Evolutionary conservation across 1,140 invertebrate genomes (phyloP), one percentile per base, ranked within the genome.

Genomic region (Harpegnathos saltator): DNA sequence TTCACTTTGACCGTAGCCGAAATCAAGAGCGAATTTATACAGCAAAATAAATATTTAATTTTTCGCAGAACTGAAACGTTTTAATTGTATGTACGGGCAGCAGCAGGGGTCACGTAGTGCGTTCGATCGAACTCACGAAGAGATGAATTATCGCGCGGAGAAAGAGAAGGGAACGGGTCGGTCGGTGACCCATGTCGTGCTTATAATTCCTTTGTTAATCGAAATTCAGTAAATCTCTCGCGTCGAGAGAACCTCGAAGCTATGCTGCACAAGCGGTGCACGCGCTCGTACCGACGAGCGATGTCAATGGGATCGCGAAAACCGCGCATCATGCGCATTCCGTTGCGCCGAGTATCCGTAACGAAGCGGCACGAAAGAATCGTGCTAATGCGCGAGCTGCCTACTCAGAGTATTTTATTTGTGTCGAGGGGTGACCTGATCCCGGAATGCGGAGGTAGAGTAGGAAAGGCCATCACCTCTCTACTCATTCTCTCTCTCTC

Each of bases 1-100:
- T 44, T 80, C 65, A 9, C 29, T 44, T 19, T 1, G 38, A 14
- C 54, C 29, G 62, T 12, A 19, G 38, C 7, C 14, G 52, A 29
- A 44, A 58, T 58, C 52, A 78, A 71, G 52, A 71, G 14, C 50
- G 52, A 78, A 9, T 80, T 80, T 71, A 80, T 78, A 48, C 33
- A 58, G 52, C 52, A 48, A 44, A 19, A 22, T 71, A 80, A 80
- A 80, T 71, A 59, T 69, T 58, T 58, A 44, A 69, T 14, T 80
- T 69, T 78, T 69, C 69, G 66, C n/a, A 12, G 11, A 58, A 17
- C 9, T 17, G 33, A 17, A 71, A 63, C 14, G 9, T 11, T 58
- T 69, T 59, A 44, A 69, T 69, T 17, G 38, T 54, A 33, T 7
- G 33, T n/a, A n/a, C n/a, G n/a, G 29, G 5, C 52, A 17, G 15